phyloP scores from a whole-genome alignment of 2,797 vertebrate species.

The Babyrousa celebensis region DNA sequence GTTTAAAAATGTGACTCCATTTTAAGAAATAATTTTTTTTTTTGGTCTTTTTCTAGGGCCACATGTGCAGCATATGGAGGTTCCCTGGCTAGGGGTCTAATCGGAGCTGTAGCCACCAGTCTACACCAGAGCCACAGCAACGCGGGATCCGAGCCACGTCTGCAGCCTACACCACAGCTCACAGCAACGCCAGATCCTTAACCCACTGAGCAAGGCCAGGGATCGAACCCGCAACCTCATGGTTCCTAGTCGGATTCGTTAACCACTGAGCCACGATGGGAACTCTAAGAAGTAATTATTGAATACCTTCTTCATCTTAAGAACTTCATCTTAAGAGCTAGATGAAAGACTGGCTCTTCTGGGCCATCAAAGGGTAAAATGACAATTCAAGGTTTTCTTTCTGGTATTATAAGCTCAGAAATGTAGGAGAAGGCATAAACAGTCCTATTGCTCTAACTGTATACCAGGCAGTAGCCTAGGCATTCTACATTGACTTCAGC shows the following conservation, averaged over 20 bases:
- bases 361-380: background rate
- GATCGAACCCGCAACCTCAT: no score
- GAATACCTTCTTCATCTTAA: conserved; percentile 17
- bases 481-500: conserved; percentile 23
- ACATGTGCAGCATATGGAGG: no score
- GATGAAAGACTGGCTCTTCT: conserved; percentile 1
- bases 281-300: conserved; percentile 1
- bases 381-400: conserved; percentile 33
- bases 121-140: no score
- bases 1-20: conserved; percentile 40
- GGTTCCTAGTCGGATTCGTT: no score
- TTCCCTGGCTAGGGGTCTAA: no score
- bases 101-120: no score
- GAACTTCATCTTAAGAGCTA: conserved; percentile 24
- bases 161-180: no score
- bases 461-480: background rate
- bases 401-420: conserved; percentile 42
- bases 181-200: no score
- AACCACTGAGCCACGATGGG: no score
- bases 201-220: no score
- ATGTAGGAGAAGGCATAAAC: background rate
- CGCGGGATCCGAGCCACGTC: no score
- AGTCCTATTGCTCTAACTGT: background rate
- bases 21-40: conserved; percentile 36
- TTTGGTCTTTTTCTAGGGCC: no score